Percentiles rank a stretch among this genome's conserved stretches.
phyloP scores from a whole-genome alignment of 2,797 vertebrate species.

The Spinus olivaceus region DNA sequence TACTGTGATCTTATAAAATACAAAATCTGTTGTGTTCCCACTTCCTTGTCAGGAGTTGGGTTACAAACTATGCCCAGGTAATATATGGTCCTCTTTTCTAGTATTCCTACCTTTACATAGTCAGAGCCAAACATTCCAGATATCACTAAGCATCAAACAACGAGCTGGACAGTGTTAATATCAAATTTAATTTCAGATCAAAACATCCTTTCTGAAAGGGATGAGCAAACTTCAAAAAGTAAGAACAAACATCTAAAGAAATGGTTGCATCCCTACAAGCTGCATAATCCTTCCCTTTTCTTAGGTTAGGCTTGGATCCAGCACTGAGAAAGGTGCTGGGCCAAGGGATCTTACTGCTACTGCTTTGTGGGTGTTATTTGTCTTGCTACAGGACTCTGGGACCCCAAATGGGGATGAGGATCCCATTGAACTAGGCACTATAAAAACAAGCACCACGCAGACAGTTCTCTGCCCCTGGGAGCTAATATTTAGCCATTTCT shows the following conservation, averaged over 20 bases:
- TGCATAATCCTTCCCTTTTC: background rate
- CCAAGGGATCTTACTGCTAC: background rate
- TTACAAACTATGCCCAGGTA: background rate
- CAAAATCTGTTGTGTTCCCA: background rate
- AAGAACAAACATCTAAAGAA: background rate
- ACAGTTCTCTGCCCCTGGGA: background rate
- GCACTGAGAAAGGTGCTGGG: background rate
- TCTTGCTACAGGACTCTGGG: background rate
- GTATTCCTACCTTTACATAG: background rate
- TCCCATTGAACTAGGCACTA: background rate
- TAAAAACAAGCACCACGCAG: background rate
- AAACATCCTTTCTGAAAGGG: background rate
- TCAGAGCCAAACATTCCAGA: background rate
- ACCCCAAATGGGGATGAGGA: background rate
- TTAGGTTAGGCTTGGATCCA: background rate
- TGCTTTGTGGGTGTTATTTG: background rate
- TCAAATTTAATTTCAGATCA: background rate
- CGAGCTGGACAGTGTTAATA: background rate
- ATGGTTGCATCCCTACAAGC: background rate
- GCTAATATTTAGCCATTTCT: background rate
- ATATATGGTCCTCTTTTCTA: background rate
- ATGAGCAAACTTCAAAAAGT: background rate
- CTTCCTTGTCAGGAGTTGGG: background rate
- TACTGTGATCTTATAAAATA: background rate
- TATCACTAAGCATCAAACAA: background rate